Percentiles rank a stretch among this genome's conserved stretches.
These are phyloP conservation scores for Thinocorus orbignyianus DNA, from an alignment of 2,113 vertebrate genomes.

Conservation along the genomic window DNA sequence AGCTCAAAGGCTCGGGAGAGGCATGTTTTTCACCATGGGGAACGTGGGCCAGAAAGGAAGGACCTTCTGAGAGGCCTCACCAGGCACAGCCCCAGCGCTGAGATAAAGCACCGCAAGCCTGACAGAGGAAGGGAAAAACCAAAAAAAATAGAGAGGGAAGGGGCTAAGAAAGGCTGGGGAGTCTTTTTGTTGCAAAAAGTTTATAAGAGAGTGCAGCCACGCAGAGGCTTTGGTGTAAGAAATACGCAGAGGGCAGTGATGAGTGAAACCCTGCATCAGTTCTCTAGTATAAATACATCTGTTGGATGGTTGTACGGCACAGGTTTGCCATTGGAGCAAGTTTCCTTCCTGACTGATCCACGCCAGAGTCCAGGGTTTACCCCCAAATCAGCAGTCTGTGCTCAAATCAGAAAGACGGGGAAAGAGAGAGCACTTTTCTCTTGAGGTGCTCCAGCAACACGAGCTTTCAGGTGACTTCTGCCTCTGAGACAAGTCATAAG, in stretches of 20 bases:
- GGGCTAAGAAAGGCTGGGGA: neutral
- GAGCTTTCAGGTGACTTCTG: neutral
- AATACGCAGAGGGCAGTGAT: neutral
- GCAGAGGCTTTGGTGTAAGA: neutral
- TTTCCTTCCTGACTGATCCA: neutral
- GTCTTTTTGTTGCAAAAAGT: neutral
- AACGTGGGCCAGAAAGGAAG: constrained; percentile 67
- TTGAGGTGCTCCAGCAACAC: rapidly evolving
- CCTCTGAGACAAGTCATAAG: neutral
- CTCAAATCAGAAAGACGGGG: neutral
- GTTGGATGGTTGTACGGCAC: neutral
- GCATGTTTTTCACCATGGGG: neutral
- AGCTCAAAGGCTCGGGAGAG: constrained; percentile 43
- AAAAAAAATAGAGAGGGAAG: neutral
- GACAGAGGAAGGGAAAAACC: neutral
- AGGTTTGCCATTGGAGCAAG: neutral
- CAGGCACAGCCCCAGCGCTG: constrained; percentile 42
- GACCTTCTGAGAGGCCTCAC: constrained; percentile 53
- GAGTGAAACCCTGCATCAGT: neutral
- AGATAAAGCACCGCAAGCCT: constrained; percentile 57
- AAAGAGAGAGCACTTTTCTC: neutral
- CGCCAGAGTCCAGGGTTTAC: neutral
- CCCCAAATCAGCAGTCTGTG: neutral
- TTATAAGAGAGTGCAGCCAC: neutral
- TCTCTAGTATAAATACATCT: neutral